These are phyloP conservation scores for Heliconius hortense DNA, from an alignment of 2,888 invertebrate species.

Conservation along the genomic window DNA sequence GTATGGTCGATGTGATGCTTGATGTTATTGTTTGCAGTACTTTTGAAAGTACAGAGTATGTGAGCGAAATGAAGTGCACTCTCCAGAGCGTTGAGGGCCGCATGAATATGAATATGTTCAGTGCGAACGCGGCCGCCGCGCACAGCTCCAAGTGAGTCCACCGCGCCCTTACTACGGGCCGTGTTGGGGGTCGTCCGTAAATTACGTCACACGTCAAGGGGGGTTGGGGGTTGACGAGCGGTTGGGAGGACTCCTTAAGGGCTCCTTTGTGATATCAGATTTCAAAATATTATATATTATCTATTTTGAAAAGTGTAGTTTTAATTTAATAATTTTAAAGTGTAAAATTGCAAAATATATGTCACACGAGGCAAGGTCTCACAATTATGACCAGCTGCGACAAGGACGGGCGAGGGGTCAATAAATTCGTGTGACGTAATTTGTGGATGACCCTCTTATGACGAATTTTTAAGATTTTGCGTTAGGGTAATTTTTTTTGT, in stretches of 20 bases:
- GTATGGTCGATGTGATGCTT: slow-evolving; percentile 57
- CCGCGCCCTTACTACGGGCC: slow-evolving; percentile 4
- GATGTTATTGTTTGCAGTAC: slow-evolving; percentile 78
- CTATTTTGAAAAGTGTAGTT: no score
- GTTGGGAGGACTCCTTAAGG: neutral
- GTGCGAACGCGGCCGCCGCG: slow-evolving; percentile 72
- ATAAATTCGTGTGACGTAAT: neutral
- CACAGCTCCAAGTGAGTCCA: slow-evolving; percentile 77
- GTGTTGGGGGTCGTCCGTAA: neutral
- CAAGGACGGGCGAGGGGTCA: neutral
- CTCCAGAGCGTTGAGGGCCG: slow-evolving; percentile 77
- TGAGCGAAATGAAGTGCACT: slow-evolving; percentile 75
- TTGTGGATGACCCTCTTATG: neutral
- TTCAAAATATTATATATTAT: no score
- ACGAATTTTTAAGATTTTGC: neutral
- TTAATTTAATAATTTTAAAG: neutral
- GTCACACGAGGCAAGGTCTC: neutral
- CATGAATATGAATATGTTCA: slow-evolving; percentile 77
- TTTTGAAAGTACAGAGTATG: slow-evolving; percentile 80
- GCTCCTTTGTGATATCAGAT: no score
- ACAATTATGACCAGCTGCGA: neutral
- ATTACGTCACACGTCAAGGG: neutral
- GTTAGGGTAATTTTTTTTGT: no score
- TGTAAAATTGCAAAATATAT: neutral
- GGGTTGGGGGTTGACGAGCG: neutral